Base-by-base conservation (phyloP, 2,113 vertebrate species). In the Varanus salvator region DNA sequence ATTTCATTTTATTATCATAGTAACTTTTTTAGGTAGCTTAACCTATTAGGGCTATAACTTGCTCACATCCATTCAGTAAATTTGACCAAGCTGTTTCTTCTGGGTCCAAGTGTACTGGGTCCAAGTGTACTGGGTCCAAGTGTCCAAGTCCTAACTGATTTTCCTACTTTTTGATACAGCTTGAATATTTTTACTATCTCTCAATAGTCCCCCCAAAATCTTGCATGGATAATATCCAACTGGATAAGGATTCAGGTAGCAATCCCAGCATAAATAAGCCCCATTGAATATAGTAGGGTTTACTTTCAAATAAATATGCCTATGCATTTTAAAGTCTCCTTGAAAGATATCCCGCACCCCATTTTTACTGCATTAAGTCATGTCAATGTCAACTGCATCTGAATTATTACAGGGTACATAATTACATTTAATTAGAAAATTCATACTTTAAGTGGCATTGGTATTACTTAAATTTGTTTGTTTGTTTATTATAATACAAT, bases 311-410 rank as follows among this genome's bases (percentile, higher is more conserved):
- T 57, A n/a, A 34, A 14, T 52, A 15, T 57, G 29, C n/a, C 74
- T 74, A 69, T 21, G 1, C 64, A 48, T 34, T 48, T 74, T 84
- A 68, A 84, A 88, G 0, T 86, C 0, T 90, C 85, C 31, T 71
- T 60, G 91, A 89, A 91, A 74, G 57, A 74, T 44, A 44, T 87
- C 0, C 91, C 31, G 60, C 82, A 89, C 82, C 44, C 66, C 64
- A 3, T 54, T 76, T 68, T 80, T 15, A 31, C 6, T 17, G 1
- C 14, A 27, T 57, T 81, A 90, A 31, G 8, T 84, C n/a, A 52
- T 52, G 68, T 14, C 74, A 64, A 82, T 71, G 77, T 86, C 1
- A 87, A n/a, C 83, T 80, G 31, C n/a, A 38, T 71, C 0, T 54
- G 86, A 80, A 8, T 84, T 89, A 1, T 17, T 12, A 68, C 60